Evolutionary conservation across 2,797 vertebrate species (phyloP).

Genomic region (Vultur gryphus): DNA sequence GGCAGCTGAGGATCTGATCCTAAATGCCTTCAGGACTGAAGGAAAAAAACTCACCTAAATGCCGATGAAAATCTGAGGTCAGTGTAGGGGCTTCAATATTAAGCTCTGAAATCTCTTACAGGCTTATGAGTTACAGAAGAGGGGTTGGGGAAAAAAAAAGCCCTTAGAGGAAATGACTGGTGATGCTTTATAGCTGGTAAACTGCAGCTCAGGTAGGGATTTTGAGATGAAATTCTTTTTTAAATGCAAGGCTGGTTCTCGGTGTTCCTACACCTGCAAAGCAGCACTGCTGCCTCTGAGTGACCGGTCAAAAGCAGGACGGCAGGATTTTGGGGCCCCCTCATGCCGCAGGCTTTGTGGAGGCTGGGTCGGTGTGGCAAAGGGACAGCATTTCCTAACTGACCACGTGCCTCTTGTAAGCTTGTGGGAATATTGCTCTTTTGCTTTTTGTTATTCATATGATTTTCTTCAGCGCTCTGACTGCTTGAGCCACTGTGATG

Average conservation of each 20-base stretch:
- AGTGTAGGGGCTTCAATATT: neutral
- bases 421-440: neutral
- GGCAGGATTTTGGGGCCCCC: neutral
- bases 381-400: neutral
- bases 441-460: neutral
- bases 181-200: neutral
- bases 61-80: neutral
- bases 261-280: neutral
- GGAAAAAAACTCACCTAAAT: neutral
- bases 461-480: neutral
- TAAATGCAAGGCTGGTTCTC: neutral
- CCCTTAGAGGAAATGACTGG: neutral
- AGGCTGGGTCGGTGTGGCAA: neutral
- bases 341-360: neutral
- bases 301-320: neutral
- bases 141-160: neutral
- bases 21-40: neutral
- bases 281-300: neutral
- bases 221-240: neutral
- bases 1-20: neutral
- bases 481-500: neutral
- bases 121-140: neutral
- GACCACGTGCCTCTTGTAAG: rapidly evolving
- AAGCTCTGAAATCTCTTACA: neutral
- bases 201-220: neutral